Evolutionary conservation across 2,888 invertebrate genomes (phyloP).

Genomic region (Coremacera marginata): DNA sequence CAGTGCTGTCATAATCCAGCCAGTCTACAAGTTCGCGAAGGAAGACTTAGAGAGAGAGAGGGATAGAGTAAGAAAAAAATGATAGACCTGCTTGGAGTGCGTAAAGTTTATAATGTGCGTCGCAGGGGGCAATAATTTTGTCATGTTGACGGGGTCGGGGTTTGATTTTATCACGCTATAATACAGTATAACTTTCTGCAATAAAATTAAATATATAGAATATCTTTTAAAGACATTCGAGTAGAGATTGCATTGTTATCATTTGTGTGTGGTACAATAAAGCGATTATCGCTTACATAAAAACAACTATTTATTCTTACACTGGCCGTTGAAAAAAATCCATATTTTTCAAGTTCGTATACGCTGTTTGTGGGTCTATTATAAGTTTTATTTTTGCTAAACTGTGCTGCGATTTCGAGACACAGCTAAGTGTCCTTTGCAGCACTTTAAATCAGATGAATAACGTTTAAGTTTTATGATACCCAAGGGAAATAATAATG

Average conservation of each 20-base stretch:
- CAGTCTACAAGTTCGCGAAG: too few species aligned
- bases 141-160: background rate
- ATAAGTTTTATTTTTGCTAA: too few species aligned
- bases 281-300: background rate
- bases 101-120: slow-evolving; percentile 21
- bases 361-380: too few species aligned
- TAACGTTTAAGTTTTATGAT: too few species aligned
- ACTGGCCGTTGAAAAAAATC: too few species aligned
- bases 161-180: background rate
- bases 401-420: too few species aligned
- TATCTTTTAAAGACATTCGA: background rate
- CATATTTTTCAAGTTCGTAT: too few species aligned
- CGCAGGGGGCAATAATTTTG: slow-evolving; percentile 22
- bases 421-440: too few species aligned
- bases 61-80: background rate
- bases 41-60: background rate
- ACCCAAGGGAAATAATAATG: too few species aligned
- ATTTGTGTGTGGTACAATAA: background rate
- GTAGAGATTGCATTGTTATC: background rate
- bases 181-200: too few species aligned
- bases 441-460: too few species aligned
- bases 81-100: slow-evolving; percentile 4
- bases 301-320: background rate
- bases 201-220: background rate
- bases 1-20: slow-evolving; percentile 3